Base-by-base conservation (phyloP, 1,140 invertebrate genomes). In the Hetaerina americana region DNA sequence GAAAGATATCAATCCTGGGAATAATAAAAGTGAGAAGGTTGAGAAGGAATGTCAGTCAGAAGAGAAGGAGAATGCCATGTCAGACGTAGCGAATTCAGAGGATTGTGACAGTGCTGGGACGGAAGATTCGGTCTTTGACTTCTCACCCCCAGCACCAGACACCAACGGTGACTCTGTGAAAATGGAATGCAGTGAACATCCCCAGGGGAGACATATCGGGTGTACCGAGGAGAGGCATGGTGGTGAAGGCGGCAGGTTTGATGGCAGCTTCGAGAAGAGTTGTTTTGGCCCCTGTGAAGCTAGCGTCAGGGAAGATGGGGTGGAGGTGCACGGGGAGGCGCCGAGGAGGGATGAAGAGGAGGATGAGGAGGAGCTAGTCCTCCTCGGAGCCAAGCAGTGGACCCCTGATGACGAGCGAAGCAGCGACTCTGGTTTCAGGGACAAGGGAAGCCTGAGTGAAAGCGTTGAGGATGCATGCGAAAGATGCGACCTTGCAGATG, bases 371-470 rank as follows among this genome's bases (percentile, higher is more conserved):
- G 40, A 5, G 15, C 6, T 8, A 40, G 40, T 12, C 2, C 40
- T 57, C 40, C 40, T 57, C 10, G 18, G 18, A 6, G 77, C 79
- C 18, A 84, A 84, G 70, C 76, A 82, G 5, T 80, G 81, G 6
- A 85, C 84, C 0, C 84, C 84, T 0, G 84, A 85, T 70, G 84
- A 85, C 27, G 84, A 85, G 70, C 77, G 83, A 49, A 85, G 84
- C 72, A 84, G 83, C 5, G 84, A 85, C 71, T 84, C 83, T 8
- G 84, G 84, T 71, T 85, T 84, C 66, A 77, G 83, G 15, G 84
- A 85, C 66, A 85, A 85, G 73, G 83, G 77, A 26, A 79, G 78
- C 74, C 68, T 78, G 24, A 78, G 77, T 72, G 77, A 78, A 70
- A 77, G 76, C 40, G 75, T 75, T 70, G 77, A 78, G 71, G 78